Conservation (phyloP, 2,797 vertebrate species). For the Sebastes reedi region DNA sequence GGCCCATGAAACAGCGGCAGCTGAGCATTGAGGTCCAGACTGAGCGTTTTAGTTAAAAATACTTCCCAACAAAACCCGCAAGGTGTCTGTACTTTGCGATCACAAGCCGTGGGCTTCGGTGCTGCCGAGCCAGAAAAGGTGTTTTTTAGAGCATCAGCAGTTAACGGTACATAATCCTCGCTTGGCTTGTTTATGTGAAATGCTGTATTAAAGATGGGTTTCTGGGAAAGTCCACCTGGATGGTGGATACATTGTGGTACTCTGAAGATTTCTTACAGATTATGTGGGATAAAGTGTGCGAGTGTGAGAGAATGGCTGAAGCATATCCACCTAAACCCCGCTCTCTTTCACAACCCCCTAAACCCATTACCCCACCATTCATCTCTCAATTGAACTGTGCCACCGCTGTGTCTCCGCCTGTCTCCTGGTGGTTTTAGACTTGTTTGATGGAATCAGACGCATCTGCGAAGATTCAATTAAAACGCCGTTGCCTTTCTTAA, state of each 20-base stretch:
- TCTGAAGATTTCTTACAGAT: constrained; percentile 69
- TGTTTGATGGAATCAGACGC: constrained; percentile 68
- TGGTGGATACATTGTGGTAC: constrained; percentile 8
- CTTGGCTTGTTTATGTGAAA: constrained; percentile 45
- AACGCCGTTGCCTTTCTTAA: constrained; percentile 66
- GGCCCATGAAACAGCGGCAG: neutral
- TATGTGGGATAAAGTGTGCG: constrained; percentile 68
- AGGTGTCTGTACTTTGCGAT: constrained; percentile 11
- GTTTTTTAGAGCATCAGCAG: neutral
- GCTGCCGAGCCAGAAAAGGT: neutral
- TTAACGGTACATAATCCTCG: constrained; percentile 22
- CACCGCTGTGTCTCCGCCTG: constrained; percentile 32
- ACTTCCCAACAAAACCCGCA: constrained; percentile 2
- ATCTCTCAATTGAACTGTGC: constrained; percentile 67
- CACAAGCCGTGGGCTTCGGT: neutral
- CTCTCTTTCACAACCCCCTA: constrained; percentile 62
- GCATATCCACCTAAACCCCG: constrained; percentile 67
- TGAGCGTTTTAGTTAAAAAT: constrained; percentile 17
- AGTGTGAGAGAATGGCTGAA: constrained; percentile 59
- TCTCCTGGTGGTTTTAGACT: constrained; percentile 64
- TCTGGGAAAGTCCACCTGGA: constrained; percentile 43
- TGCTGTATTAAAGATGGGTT: constrained; percentile 46
- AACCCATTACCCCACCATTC: constrained; percentile 69
- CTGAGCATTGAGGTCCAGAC: neutral
- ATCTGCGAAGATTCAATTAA: constrained; percentile 77